Evolutionary conservation across 1,140 invertebrate genomes (phyloP).

Genomic region (Neodiprion lecontei): DNA sequence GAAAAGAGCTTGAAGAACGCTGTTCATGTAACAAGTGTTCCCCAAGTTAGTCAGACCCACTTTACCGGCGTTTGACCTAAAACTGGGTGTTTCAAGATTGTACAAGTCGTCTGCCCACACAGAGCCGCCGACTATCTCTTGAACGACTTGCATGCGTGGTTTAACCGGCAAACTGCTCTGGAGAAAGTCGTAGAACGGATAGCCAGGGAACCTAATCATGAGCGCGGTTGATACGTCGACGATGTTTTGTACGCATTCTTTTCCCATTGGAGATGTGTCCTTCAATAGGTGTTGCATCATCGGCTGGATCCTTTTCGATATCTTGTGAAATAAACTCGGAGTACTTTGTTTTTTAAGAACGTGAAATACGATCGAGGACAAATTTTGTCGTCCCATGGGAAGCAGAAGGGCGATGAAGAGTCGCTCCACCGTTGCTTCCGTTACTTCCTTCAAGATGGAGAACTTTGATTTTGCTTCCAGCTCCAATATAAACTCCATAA

Average conservation of each 20-base stretch:
- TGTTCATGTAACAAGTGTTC: conserved; percentile 90
- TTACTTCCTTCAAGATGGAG: conserved; percentile 59
- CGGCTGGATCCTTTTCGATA: conserved; percentile 47
- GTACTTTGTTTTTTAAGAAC: conserved; percentile 62
- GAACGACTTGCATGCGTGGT: conserved; percentile 30
- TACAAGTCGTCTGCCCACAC: conserved; percentile 42
- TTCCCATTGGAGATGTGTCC: conserved; percentile 52
- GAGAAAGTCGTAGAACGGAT: conserved; percentile 50
- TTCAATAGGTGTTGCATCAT: conserved; percentile 50
- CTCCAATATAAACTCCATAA: conserved; percentile 62
- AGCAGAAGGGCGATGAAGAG: conserved; percentile 57
- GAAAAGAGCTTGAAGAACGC: conserved; percentile 80
- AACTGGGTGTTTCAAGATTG: conserved; percentile 31
- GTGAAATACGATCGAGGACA: conserved; percentile 61
- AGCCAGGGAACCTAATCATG: conserved; percentile 59
- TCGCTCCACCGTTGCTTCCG: conserved; percentile 58
- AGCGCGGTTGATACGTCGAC: conserved; percentile 60
- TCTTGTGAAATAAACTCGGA: conserved; percentile 58
- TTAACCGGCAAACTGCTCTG: conserved; percentile 32
- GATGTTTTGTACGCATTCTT: conserved; percentile 57
- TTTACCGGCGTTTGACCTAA: conserved; percentile 57
- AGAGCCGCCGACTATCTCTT: conserved; percentile 31
- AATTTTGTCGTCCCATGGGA: conserved; percentile 54
- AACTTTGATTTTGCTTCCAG: conserved; percentile 61
- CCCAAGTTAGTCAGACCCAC: conserved; percentile 84